Evolutionary conservation across 1,140 invertebrate genomes (phyloP), one percentile per base, ranked within the genome.

Genomic region (Drosophila tani): DNA sequence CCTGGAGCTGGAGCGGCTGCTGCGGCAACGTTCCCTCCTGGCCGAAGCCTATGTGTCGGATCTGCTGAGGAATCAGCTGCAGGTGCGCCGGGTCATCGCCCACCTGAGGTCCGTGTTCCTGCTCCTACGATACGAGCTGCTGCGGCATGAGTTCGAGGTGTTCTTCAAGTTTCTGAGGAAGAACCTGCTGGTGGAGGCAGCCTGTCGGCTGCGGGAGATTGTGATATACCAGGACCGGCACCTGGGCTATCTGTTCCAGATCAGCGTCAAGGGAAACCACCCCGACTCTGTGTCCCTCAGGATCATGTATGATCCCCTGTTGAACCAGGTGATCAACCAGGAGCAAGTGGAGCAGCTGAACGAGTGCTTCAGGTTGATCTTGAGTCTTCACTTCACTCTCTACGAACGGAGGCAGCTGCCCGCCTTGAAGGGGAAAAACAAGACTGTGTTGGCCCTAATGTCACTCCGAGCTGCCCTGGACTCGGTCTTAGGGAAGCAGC

Each of bases 31-130:
- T 2, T 21, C 17, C 2, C 7, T 60, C 11, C 12, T 79, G 11
- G 29, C 51, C 4, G 69, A 80, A 12, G 17, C 40, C 1, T 80
- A 65, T 51, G 38, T 75, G 35, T 2, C 19, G 14, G 56, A 65
- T 2, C 0, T 81, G 24, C 3, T 69, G 0, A 19, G 45, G 6
- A 38, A 55, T 0, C 7, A 63, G 43, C 3, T 78, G 11, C 19
- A 67, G 11, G 4, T 78, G 27, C n/a, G 8, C 1, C 21, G 38
- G 1, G 35, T 35, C 0, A n/a, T 66, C 6, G 19, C 6, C 5
- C 35, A 74, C 27, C 12, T 79, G 5, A n/a, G 59, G 3, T 19
- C 35, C 0, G 43, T 65, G 7, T 81, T 38, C 32, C 19, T 68
- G 9, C 38, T 74, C 5, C 0, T 41, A 3, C 41, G 64, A 8